Base-by-base conservation (phyloP, 2,797 vertebrate species). In the Typhlichthys subterraneus region DNA sequence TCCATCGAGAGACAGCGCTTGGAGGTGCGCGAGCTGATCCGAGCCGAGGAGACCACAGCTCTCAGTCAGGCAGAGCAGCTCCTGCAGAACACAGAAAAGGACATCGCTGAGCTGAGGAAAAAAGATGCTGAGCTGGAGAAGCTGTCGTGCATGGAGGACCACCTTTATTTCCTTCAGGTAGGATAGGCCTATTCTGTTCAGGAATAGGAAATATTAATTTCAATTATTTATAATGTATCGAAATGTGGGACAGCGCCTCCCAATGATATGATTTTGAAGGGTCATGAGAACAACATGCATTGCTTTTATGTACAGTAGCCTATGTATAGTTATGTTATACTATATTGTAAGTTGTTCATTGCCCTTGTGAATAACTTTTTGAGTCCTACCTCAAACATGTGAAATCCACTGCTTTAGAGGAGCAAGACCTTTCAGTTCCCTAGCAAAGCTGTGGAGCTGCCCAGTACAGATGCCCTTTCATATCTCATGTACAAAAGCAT, bases 161-260 rank as follows among this genome's bases (percentile, higher is more conserved):
- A 91, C 71, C 1, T 89, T 42, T 62, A 74, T 51, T 94, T 92
- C 67, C 86, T 94, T 7, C 88, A 93, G 91, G 92, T 92, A 57
- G 0, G 49, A 23, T 1, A 13, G 55, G 45, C 9, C 0, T 45
- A 12, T 12, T 4, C 6, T 31, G 19, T 15, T 23, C 19, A 13
- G 46, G 8, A 15, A 6, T 59, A 4, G 45, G 45, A 11, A 59
- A 48, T 9, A 14, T 13, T 12, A 6, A 14, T 29, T 59, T 42
- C 2, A 9, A 42, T 2, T 29, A 29, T 29, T 29, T 29, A 3
- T 29, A 4, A 29, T 29, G 4, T 29, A 29, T 29, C 23, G 23
- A 29, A 29, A 29, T 29, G 23, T 29, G 23, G 23, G 23, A 29
- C 23, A 29, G 23, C 4, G 2, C 38, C 38, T 9, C 38, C 38